Conservation (phyloP, 2,797 vertebrate genomes). For the Chrysocyon brachyurus region DNA sequence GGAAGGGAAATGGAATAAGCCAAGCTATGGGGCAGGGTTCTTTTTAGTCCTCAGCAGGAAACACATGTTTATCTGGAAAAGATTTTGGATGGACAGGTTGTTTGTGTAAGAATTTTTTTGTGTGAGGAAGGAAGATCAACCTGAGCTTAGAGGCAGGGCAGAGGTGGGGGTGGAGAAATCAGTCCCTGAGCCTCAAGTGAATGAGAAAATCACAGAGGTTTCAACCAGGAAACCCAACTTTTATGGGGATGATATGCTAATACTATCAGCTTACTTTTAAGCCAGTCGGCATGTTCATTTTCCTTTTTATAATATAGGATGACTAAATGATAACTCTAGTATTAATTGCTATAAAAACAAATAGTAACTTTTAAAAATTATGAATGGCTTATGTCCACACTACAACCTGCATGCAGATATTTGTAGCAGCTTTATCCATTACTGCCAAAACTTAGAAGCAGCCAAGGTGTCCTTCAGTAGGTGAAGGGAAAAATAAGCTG, state of each 20-base stretch:
- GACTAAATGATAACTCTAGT: not conserved
- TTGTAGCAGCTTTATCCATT: not conserved
- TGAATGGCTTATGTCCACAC: not conserved
- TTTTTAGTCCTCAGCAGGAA: conserved; percentile 79
- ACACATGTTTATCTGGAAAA: conserved; percentile 84
- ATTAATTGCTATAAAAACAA: conserved; percentile 19
- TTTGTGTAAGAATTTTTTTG: conserved; percentile 78
- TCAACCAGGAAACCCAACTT: not conserved
- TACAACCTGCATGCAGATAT: not conserved
- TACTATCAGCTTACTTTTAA: not conserved
- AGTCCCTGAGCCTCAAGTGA: not conserved
- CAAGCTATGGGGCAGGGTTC: conserved; percentile 61
- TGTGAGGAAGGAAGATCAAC: conserved; percentile 80
- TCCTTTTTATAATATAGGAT: not conserved
- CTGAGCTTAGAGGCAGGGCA: not conserved
- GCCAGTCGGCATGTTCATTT: not conserved
- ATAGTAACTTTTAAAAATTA: not conserved
- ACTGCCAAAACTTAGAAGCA: not conserved
- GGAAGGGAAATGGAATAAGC: conserved; percentile 71
- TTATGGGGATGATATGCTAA: not conserved
- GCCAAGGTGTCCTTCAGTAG: not conserved
- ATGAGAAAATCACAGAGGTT: conserved; percentile 33
- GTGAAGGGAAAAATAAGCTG: not conserved
- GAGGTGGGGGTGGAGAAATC: not conserved
- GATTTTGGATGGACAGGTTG: conserved; percentile 80